Conservation (phyloP, 2,797 vertebrate species). For the Phoxinus dragarum region DNA sequence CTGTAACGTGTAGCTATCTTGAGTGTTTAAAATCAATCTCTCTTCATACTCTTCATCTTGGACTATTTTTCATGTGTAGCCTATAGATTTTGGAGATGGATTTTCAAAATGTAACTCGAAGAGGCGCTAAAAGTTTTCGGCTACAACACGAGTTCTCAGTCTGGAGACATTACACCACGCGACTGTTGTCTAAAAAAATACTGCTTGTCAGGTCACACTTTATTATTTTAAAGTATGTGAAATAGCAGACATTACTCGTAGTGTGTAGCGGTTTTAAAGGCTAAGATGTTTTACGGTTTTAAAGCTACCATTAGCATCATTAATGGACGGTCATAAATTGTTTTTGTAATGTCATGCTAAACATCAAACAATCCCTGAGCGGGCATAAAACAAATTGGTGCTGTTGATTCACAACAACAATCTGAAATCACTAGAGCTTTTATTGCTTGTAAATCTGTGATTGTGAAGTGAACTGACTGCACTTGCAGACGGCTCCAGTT, state of each 20-base stretch:
- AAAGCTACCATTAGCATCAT: slow-evolving; percentile 12
- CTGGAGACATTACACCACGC: background rate
- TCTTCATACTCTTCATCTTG: background rate
- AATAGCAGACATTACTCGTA: slow-evolving; percentile 14
- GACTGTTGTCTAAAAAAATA: background rate
- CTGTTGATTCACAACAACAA: slow-evolving; percentile 32
- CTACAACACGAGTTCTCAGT: background rate
- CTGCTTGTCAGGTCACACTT: slow-evolving; percentile 16
- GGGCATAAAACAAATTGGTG: slow-evolving; percentile 29
- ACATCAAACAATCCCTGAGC: slow-evolving; percentile 9
- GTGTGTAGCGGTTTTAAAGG: slow-evolving; percentile 31
- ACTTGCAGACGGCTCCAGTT: slow-evolving; percentile 71
- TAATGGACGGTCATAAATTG: slow-evolving; percentile 12
- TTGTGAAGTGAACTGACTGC: slow-evolving; percentile 43
- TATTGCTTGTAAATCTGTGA: slow-evolving; percentile 49
- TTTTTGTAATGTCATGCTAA: slow-evolving; percentile 22
- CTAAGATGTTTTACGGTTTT: slow-evolving; percentile 25
- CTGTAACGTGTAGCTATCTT: too few species aligned
- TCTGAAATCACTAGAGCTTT: slow-evolving; percentile 65
- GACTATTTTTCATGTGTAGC: background rate
- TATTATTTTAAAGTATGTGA: background rate
- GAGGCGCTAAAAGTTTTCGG: background rate
- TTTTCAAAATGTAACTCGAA: background rate
- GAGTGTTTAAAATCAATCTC: background rate
- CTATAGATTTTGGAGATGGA: background rate